Evolutionary conservation across 2,888 invertebrate genomes (phyloP).

Genomic region (Anarsia innoxiella): DNA sequence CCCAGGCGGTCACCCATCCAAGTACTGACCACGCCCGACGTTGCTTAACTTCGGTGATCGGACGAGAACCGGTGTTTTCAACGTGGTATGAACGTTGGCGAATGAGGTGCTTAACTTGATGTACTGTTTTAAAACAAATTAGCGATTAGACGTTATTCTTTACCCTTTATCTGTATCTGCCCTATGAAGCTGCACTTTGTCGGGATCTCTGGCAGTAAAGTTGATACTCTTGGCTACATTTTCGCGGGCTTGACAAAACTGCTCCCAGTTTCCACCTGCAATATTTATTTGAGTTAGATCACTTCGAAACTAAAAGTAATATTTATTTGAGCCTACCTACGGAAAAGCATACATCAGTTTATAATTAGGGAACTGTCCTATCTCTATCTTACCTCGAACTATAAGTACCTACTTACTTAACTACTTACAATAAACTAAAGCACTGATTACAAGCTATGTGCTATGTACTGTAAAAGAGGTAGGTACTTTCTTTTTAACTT

Average conservation of each 20-base stretch:
- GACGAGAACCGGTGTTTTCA: constrained; percentile 57
- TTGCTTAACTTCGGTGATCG: constrained; percentile 64
- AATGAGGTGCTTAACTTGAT: constrained; percentile 10
- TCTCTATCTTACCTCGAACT: no score
- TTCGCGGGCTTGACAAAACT: constrained; percentile 53
- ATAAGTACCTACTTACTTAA: no score
- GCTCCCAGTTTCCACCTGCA: constrained; percentile 50
- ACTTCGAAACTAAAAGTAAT: no score
- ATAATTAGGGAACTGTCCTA: no score
- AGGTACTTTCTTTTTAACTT: no score
- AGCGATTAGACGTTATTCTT: constrained; percentile 14
- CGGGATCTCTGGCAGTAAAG: constrained; percentile 32
- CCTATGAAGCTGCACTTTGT: constrained; percentile 27
- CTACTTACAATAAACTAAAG: no score
- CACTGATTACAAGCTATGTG: no score
- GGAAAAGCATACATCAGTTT: no score
- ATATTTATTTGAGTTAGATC: no score
- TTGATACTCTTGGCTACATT: constrained; percentile 44
- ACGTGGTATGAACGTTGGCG: constrained; percentile 30
- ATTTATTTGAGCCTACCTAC: no score
- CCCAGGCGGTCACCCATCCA: constrained; percentile 46
- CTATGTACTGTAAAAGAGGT: no score
- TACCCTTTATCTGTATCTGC: constrained; percentile 40
- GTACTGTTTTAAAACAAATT: constrained; percentile 3
- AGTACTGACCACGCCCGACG: constrained; percentile 50